Evolutionary conservation across 2,113 vertebrate genomes (phyloP).

Genomic region (Acrocephalus arundinaceus): DNA sequence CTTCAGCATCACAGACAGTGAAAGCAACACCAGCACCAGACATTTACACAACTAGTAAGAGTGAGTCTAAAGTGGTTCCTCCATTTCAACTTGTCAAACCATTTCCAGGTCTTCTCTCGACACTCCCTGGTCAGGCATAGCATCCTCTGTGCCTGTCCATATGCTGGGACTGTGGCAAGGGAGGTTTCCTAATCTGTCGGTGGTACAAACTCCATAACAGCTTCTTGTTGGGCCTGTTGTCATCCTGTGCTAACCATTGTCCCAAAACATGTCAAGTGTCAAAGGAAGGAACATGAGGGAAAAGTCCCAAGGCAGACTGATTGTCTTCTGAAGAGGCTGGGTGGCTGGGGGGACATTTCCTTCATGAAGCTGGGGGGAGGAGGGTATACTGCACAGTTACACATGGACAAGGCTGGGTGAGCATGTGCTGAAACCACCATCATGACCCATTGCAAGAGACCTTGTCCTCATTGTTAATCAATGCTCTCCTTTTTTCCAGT

Average conservation of each 20-base stretch:
- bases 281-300: neutral
- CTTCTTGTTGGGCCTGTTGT: neutral
- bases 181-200: neutral
- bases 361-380: neutral
- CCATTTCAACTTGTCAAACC: neutral
- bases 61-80: conserved; percentile 74
- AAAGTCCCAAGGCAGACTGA: neutral
- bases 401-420: neutral
- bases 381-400: neutral
- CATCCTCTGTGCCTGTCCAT: neutral
- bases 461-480: neutral
- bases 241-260: neutral
- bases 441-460: neutral
- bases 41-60: conserved; percentile 90
- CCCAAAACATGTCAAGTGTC: neutral
- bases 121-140: neutral
- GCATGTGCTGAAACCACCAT: neutral
- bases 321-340: neutral
- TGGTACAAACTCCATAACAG: neutral
- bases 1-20: conserved; percentile 84
- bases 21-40: conserved; percentile 82
- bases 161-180: neutral
- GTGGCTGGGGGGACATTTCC: neutral
- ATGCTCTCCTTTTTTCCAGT: conserved; percentile 75
- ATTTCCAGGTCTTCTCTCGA: neutral